Evolutionary conservation across 2,113 vertebrate genomes (phyloP).

Genomic region (Eira barbara): DNA sequence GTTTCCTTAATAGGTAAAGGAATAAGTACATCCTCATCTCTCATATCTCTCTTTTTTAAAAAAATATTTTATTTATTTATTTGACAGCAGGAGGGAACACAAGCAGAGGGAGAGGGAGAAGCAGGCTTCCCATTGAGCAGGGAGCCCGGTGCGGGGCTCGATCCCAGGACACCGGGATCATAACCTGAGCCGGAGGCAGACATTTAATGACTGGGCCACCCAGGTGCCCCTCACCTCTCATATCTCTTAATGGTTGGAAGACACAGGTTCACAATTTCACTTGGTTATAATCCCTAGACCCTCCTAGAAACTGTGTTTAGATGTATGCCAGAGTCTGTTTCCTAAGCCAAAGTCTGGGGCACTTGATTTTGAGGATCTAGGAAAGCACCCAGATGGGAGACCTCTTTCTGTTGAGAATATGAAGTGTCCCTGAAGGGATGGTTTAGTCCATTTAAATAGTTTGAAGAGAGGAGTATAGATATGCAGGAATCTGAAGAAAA

Average conservation of each 20-base stretch:
- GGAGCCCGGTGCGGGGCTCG: too few relatives aligned
- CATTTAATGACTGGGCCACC: too few relatives aligned
- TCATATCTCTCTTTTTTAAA: too few relatives aligned
- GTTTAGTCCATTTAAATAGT: background rate
- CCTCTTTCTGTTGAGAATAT: background rate
- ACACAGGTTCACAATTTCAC: accelerated
- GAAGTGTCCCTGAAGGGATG: background rate
- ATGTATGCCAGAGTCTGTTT: too few relatives aligned
- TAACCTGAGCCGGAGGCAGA: too few relatives aligned
- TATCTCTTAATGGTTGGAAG: background rate
- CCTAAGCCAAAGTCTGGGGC: background rate
- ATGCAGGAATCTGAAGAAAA: background rate
- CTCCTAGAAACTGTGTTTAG: background rate
- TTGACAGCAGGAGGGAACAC: too few relatives aligned
- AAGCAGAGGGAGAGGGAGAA: too few relatives aligned
- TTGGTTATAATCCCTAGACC: accelerated
- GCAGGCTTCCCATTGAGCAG: too few relatives aligned
- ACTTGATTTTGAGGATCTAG: background rate
- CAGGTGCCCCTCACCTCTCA: background rate
- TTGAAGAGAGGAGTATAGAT: background rate
- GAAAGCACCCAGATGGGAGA: background rate
- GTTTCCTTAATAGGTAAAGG: background rate
- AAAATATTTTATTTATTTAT: too few relatives aligned
- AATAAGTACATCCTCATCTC: background rate
- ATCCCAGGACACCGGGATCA: too few relatives aligned